Evolutionary conservation across 2,797 vertebrate species (phyloP).

Genomic region (Knipowitschia caucasica): DNA sequence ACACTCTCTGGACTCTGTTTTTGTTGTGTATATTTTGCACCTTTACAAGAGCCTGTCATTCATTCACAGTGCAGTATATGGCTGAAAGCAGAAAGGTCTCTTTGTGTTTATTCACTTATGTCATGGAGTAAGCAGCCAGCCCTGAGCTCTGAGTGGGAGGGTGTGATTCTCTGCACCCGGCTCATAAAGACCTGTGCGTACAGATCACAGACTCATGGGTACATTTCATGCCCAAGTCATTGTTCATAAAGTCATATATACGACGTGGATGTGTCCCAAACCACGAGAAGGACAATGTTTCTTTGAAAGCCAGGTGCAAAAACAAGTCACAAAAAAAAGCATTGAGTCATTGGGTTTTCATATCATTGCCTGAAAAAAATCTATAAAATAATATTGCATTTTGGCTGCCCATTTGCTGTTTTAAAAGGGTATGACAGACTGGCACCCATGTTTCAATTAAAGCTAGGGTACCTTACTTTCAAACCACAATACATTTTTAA

Average conservation of each 20-base stretch:
- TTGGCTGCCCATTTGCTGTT: too few species aligned
- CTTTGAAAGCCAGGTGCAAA: not conserved
- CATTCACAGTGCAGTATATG: not conserved
- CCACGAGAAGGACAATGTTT: conserved; percentile 29
- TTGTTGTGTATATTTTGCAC: not conserved
- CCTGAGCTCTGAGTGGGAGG: conserved; percentile 6
- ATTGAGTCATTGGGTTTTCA: not conserved
- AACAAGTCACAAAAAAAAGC: conserved; percentile 6
- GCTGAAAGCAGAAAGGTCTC: not conserved
- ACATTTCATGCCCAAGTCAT: conserved; percentile 40
- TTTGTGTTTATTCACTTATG: conserved; percentile 6
- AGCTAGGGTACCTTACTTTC: too few species aligned
- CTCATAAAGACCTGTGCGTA: conserved; percentile 14
- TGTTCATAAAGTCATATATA: conserved; percentile 39
- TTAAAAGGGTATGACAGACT: not conserved
- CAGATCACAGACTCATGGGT: conserved; percentile 17
- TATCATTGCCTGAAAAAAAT: too few species aligned
- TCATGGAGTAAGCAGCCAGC: conserved; percentile 7
- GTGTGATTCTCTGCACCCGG: not conserved
- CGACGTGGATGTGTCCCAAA: conserved; percentile 26
- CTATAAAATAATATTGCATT: too few species aligned
- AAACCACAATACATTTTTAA: too few species aligned
- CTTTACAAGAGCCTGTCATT: not conserved
- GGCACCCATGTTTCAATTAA: not conserved
- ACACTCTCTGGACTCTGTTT: not conserved